phyloP scores from a whole-genome alignment of 2,888 invertebrate genomes.

The Dyspetes luteomarginatus region DNA sequence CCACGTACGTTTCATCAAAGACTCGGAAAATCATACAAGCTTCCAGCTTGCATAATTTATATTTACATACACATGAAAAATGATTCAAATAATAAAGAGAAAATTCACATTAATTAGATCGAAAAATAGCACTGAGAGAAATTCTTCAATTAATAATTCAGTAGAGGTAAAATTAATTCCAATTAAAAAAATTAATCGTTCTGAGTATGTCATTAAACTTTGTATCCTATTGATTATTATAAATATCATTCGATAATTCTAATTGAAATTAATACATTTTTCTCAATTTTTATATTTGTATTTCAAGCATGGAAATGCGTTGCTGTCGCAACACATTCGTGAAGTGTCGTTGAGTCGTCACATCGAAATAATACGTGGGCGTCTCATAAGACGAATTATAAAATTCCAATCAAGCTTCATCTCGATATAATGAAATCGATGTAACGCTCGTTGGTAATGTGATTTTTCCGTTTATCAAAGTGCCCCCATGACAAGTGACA shows the following conservation, averaged over 20 bases:
- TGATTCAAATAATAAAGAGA: background rate
- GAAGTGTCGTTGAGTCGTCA: constrained; percentile 4
- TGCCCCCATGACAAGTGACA: constrained; percentile 9
- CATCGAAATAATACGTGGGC: constrained; percentile 46
- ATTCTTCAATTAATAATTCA: background rate
- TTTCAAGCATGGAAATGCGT: background rate
- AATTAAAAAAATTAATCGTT: too few relatives aligned
- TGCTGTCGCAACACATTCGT: constrained; percentile 21
- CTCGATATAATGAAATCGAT: constrained; percentile 10
- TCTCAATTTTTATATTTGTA: too few relatives aligned
- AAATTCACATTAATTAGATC: background rate
- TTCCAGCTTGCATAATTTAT: background rate
- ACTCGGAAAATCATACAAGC: background rate
- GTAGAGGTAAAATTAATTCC: constrained; percentile 2
- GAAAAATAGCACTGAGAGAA: background rate
- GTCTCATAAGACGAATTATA: constrained; percentile 33
- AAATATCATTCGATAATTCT: too few relatives aligned
- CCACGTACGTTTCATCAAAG: background rate
- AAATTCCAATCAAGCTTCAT: constrained; percentile 15
- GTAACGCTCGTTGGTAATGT: background rate
- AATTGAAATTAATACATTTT: too few relatives aligned
- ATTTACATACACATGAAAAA: background rate
- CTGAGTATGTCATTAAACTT: too few relatives aligned
- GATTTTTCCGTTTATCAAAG: background rate
- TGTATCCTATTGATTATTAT: too few relatives aligned